Conservation (phyloP, 1,140 invertebrate genomes). For the Drosophila aff. region DNA sequence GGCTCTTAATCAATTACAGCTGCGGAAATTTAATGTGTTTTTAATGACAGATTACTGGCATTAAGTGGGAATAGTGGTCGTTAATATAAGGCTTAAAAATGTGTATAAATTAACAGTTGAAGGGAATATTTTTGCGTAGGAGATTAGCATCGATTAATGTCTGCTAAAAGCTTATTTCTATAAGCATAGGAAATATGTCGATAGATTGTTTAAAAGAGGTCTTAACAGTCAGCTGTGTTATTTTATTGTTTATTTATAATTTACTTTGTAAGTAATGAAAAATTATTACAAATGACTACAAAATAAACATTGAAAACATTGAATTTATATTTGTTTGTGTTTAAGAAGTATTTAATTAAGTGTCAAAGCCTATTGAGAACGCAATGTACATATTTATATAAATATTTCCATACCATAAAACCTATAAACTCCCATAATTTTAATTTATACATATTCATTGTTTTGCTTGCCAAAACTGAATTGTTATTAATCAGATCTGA, state of each 20-base stretch:
- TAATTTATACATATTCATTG: not conserved
- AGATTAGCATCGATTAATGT: no score
- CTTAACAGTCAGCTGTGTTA: not conserved
- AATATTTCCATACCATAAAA: no score
- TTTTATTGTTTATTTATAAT: not conserved
- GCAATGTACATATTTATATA: not conserved
- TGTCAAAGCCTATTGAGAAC: not conserved
- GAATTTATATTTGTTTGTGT: not conserved
- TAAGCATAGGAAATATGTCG: not conserved
- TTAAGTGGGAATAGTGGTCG: not conserved
- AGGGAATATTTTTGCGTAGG: no score
- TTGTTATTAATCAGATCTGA: constrained; percentile 14
- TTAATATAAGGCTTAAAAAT: not conserved
- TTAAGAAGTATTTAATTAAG: not conserved
- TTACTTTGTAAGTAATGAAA: not conserved
- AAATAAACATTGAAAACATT: not conserved
- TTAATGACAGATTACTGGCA: constrained; percentile 8
- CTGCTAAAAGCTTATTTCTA: no score
- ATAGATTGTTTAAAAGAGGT: not conserved
- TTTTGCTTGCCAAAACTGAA: no score
- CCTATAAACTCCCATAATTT: not conserved
- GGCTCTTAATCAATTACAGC: constrained; percentile 28
- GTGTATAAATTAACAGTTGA: not conserved
- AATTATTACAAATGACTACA: not conserved
- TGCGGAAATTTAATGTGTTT: constrained; percentile 6